phyloP scores from a whole-genome alignment of 2,113 vertebrate genomes.

The Bubo scandiacus region DNA sequence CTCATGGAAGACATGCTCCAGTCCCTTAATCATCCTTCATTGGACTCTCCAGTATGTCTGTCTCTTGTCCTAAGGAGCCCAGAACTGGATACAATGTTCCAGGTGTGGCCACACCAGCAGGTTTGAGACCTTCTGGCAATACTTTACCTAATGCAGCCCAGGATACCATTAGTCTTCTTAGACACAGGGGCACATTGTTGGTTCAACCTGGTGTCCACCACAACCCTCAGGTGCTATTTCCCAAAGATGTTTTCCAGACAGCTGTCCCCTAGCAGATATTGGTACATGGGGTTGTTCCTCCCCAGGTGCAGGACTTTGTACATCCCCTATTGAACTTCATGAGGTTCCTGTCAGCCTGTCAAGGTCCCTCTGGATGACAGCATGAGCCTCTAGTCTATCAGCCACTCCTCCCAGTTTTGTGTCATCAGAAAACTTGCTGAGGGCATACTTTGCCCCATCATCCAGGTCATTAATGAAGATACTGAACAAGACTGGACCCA shows the following conservation, averaged over 20 bases:
- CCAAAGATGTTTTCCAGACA: background rate
- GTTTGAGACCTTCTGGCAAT: background rate
- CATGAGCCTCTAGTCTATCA: background rate
- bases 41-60: background rate
- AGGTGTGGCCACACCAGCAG: background rate
- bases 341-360: background rate
- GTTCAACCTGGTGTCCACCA: background rate
- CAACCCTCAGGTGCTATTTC: background rate
- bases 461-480: background rate
- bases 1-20: background rate
- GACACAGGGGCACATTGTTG: background rate
- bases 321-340: background rate
- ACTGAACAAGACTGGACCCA: background rate
- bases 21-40: background rate
- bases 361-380: background rate
- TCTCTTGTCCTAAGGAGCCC: background rate
- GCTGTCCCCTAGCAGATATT: fast-evolving
- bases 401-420: background rate
- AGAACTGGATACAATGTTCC: background rate
- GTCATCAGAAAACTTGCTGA: background rate
- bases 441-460: background rate
- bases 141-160: background rate
- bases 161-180: background rate
- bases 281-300: background rate
- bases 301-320: background rate